Conservation (phyloP, 2,797 vertebrate genomes). For the Lithobates sylvaticus region DNA sequence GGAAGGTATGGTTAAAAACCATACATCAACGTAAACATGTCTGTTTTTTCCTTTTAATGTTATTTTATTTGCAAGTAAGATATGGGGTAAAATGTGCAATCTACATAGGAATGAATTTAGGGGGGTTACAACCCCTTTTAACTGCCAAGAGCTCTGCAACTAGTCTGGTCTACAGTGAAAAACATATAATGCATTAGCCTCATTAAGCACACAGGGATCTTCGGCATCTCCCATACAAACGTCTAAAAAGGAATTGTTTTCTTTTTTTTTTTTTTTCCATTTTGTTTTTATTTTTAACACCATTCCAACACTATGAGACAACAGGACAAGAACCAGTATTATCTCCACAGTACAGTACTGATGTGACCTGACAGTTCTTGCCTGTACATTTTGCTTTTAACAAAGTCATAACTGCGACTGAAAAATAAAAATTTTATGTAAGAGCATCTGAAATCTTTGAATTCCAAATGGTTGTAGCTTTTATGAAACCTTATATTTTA, state of each 20-base stretch:
- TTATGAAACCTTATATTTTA: not conserved
- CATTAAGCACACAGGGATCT: not conserved
- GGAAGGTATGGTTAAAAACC: not conserved
- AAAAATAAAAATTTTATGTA: constrained; percentile 36
- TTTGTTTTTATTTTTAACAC: too few species aligned
- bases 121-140: not conserved
- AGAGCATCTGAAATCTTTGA: not conserved
- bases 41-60: constrained; percentile 1
- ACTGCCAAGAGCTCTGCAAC: not conserved
- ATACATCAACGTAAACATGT: not conserved
- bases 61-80: constrained; percentile 9
- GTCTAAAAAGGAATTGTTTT: too few species aligned
- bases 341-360: too few species aligned
- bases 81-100: constrained; percentile 30
- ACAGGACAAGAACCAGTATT: too few species aligned
- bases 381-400: constrained; percentile 33
- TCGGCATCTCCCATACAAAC: not conserved
- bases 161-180: not conserved
- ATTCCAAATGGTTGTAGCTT: not conserved
- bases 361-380: not conserved
- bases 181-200: not conserved
- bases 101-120: not conserved
- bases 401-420: not conserved
- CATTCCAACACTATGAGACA: too few species aligned
- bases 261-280: too few species aligned